phyloP scores from a whole-genome alignment of 1,140 invertebrate species.

The Microplitis mediator region DNA sequence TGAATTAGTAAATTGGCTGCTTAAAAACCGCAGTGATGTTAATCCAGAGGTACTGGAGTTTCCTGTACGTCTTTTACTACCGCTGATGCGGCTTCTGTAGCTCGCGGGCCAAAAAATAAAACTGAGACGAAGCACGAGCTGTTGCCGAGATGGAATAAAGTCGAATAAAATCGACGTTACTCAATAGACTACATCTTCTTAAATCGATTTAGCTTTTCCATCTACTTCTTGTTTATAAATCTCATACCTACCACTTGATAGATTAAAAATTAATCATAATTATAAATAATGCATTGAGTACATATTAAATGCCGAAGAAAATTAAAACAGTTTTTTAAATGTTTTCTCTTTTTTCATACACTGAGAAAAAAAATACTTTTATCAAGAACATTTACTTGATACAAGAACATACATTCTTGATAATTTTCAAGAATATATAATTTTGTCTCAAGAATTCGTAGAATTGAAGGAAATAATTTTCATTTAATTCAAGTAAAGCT shows the following conservation, averaged over 20 bases:
- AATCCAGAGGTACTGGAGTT: constrained; percentile 42
- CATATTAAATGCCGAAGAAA: not conserved
- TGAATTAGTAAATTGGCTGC: constrained; percentile 61
- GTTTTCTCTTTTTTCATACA: no score
- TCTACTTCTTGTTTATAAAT: not conserved
- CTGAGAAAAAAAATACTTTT: no score
- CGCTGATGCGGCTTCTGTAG: not conserved
- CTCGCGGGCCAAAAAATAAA: constrained; percentile 48
- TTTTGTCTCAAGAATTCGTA: no score
- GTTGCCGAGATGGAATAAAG: constrained; percentile 47
- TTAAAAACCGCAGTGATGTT: constrained; percentile 61
- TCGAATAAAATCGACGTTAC: constrained; percentile 63
- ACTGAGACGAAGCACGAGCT: constrained; percentile 40
- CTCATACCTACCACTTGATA: not conserved
- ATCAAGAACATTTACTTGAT: no score
- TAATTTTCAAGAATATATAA: no score
- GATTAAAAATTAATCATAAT: not conserved
- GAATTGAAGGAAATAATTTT: no score
- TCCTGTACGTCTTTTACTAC: not conserved
- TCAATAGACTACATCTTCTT: constrained; percentile 55
- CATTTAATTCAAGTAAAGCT: no score
- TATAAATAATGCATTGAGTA: constrained; percentile 7
- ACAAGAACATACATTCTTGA: no score
- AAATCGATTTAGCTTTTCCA: constrained; percentile 41
- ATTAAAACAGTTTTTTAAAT: no score